These are phyloP conservation scores for Camelus dromedarius DNA, from an alignment of 2,113 vertebrate genomes.

Conservation along the genomic window DNA sequence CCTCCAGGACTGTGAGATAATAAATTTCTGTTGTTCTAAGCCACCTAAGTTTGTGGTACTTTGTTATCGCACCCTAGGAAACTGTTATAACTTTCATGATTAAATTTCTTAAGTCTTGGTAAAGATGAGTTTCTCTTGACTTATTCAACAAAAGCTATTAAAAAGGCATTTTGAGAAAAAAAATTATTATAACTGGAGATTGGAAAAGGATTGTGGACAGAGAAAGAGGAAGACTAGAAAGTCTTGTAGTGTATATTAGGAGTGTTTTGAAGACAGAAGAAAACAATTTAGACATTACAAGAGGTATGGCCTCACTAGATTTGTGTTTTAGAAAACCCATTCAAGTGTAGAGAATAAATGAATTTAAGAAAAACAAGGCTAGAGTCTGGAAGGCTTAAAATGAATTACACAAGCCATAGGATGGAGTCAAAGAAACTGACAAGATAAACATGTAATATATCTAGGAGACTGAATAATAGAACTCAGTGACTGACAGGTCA, in stretches of 20 bases:
- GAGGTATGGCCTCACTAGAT: neutral
- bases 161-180: neutral
- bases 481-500: neutral
- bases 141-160: slow-evolving; percentile 20
- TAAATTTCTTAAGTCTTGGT: neutral
- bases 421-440: neutral
- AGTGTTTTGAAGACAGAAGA: neutral
- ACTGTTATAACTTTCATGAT: neutral
- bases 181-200: neutral
- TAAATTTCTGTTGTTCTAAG: neutral
- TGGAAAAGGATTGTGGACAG: neutral
- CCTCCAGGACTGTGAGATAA: neutral
- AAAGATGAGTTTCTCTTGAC: neutral
- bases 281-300: neutral
- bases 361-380: neutral
- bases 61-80: neutral
- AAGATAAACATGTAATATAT: neutral
- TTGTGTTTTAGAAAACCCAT: neutral
- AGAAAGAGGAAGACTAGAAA: neutral
- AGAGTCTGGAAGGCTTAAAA: neutral
- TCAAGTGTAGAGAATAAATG: neutral
- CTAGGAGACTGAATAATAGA: neutral
- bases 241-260: neutral
- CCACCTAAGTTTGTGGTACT: too few species aligned
- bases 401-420: neutral